Evolutionary conservation across 2,888 invertebrate species (phyloP).

Genomic region (Muscina levida): DNA sequence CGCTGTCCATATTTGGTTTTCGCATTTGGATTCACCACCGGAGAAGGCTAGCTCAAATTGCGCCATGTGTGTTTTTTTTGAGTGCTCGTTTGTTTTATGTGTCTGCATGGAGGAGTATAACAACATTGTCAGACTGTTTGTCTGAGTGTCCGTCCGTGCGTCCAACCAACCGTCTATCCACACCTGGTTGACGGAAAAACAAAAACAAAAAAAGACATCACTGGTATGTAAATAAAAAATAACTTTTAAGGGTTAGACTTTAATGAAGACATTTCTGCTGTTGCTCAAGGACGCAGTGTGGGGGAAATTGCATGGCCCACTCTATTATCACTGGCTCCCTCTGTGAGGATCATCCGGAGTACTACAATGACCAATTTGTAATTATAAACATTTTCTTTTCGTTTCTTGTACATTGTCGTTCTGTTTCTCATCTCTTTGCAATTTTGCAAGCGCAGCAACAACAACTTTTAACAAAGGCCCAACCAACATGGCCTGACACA

Average conservation of each 20-base stretch:
- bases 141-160: conserved; percentile 15
- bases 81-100: too few relatives aligned
- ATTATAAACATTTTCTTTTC: conserved; percentile 59
- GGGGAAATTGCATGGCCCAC: conserved; percentile 1
- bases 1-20: neutral
- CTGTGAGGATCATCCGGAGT: neutral
- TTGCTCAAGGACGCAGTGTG: conserved; percentile 22
- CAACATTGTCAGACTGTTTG: conserved; percentile 7
- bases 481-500: neutral
- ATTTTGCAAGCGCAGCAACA: conserved; percentile 15
- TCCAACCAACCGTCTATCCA: conserved; percentile 43
- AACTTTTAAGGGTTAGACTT: conserved; percentile 44
- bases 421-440: neutral
- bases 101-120: neutral
- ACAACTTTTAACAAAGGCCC: neutral
- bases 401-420: neutral
- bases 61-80: neutral
- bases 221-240: conserved; percentile 26
- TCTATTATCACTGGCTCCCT: neutral
- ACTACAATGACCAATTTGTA: conserved; percentile 64
- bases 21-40: neutral
- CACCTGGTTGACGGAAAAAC: conserved; percentile 34
- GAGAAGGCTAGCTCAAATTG: neutral
- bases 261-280: conserved; percentile 55
- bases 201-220: conserved; percentile 15